Base-by-base conservation (phyloP, 1,140 invertebrate genomes). In the Epicauta chinensis region DNA sequence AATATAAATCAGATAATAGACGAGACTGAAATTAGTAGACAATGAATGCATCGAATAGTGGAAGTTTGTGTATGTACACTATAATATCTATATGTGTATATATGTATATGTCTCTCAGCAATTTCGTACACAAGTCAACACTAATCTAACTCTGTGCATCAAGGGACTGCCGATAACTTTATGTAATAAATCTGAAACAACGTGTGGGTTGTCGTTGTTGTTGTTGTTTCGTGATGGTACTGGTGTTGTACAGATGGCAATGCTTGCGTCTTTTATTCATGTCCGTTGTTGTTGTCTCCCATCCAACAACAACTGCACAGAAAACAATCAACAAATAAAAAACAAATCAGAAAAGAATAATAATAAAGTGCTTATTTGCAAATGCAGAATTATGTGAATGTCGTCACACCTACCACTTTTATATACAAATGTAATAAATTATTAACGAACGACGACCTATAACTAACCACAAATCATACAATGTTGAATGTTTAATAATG, bases 321-420 rank as follows among this genome's bases (percentile, higher is more conserved):
- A 23, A 23, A 23, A 23, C 23, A 23, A 23, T 23, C 23, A 3
- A 5, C 23, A 23, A 23, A n/a, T n/a, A n/a, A n/a, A n/a, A n/a
- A n/a, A n/a, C n/a, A n/a, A n/a, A n/a, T n/a, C n/a, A n/a, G n/a
- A n/a, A n/a, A 14, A 16, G 13, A 3, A 44, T 44, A 31, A 45
- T 35, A 34, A 34, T 14, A 35, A 35, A n/a, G 14, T 16, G 43
- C 17, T 37, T 47, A 37, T 47, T 47, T 38, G 16, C 45, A 47
- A 47, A 47, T 47, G 30, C 37, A 47, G 34, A 47, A 47, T 47
- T 47, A 47, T 37, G 45, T 38, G 29, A 13, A 13, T 47, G 45
- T 47, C 45, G 45, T 37, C 45, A 47, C 45, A 47, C 45, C 45
- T 47, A 47, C 45, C 30, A 23, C 23, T 23, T 23, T 23, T 23